Evolutionary conservation across 1,140 invertebrate genomes (phyloP), one percentile per base, ranked within the genome.

Genomic region (Akabosia matsudoensis): DNA sequence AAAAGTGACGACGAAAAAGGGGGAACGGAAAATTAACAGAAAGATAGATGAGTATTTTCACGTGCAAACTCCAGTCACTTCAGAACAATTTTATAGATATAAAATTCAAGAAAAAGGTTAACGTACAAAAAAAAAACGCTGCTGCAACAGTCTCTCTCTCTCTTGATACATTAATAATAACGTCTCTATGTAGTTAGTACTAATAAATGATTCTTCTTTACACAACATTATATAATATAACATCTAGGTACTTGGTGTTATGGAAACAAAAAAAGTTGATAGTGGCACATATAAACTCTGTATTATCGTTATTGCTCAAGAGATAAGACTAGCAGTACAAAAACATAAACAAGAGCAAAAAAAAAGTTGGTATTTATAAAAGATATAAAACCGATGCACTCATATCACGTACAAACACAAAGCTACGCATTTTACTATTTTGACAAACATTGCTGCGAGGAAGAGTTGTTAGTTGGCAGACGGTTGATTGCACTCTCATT

Each of bases 1-100:
- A 67, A 30, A 67, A 67, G 61, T 67, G 61, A 67, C 61, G 61
- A 67, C 61, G 54, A 67, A 67, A 67, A 67, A 30, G 61, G 61
- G 61, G 61, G 31, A 67, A 67, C 31, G 61, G 61, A 67, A 67
- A 67, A 67, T 67, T 67, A 67, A 67, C 61, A 67, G 61, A 67
- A 67, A 67, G 61, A 67, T 67, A 67, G 61, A 67, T 67, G 61
- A 67, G 61, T 22, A 67, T 28, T 67, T 67, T 67, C 61, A 67
- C 28, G 61, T 67, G 61, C 61, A 67, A 67, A 67, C 26, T 67
- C 22, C 3, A 2, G n/a, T 45, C 37, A 45, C 61, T 30, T 30
- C 61, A 7, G 13, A 28, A 4, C n/a, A 61, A 10, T 45, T 10
- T 45, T 45, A 45, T 45, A 45, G 7, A 18, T 10, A 18, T 7